phyloP scores from a whole-genome alignment of 2,888 invertebrate genomes.

The Bombylius major region DNA sequence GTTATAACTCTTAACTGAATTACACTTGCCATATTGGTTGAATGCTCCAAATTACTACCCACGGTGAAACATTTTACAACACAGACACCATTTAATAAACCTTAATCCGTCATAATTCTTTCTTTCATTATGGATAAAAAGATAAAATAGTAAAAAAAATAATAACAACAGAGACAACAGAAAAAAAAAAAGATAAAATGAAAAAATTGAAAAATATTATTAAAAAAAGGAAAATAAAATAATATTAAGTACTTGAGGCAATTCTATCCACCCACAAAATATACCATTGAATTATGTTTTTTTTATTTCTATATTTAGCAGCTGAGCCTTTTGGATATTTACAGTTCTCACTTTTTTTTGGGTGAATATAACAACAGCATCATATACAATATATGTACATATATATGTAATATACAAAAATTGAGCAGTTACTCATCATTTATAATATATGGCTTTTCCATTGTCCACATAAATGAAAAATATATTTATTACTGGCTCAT shows the following conservation, averaged over 20 bases:
- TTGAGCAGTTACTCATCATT: background rate
- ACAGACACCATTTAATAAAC: too few relatives aligned
- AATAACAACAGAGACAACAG: background rate
- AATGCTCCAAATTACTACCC: too few relatives aligned
- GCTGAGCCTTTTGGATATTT: background rate
- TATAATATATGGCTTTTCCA: too few relatives aligned
- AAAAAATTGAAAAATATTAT: too few relatives aligned
- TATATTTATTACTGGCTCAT: background rate
- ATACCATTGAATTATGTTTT: too few relatives aligned
- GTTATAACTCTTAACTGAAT: too few relatives aligned
- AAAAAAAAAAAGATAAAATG: too few relatives aligned
- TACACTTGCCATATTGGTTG: too few relatives aligned
- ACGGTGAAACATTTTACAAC: too few relatives aligned
- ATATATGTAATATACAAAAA: background rate
- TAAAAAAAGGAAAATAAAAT: background rate
- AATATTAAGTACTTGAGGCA: background rate
- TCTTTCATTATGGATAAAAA: conserved; percentile 1
- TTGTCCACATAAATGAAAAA: too few relatives aligned
- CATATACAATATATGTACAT: too few relatives aligned
- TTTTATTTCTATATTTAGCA: background rate
- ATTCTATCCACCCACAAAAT: background rate
- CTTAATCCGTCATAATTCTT: background rate
- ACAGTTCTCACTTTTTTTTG: background rate
- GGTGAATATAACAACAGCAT: background rate
- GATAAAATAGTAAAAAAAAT: background rate